Evolutionary conservation across 2,113 vertebrate genomes (phyloP).

Genomic region (Pseudorhombus dupliciocellatus): DNA sequence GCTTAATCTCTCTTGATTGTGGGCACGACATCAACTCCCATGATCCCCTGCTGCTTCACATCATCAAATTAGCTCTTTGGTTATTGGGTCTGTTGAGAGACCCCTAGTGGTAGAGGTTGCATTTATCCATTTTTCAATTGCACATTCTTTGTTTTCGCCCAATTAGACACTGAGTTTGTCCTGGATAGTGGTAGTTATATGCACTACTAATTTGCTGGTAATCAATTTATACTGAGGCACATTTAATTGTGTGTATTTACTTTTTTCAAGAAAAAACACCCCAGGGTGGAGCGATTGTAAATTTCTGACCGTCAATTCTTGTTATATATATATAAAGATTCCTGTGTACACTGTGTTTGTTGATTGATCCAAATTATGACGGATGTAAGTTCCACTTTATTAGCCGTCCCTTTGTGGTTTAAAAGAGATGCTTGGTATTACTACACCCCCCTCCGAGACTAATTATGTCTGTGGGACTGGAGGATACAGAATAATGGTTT

Average conservation of each 20-base stretch:
- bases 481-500: conserved; percentile 72
- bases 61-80: no score
- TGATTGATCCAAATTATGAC: conserved; percentile 34
- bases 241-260: no score
- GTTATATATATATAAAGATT: neutral
- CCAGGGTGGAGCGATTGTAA: neutral
- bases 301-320: neutral
- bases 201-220: no score
- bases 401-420: conserved; percentile 41
- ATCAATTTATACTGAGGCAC: neutral
- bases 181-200: neutral
- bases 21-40: no score
- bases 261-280: neutral
- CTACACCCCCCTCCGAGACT: conserved; percentile 46
- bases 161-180: no score
- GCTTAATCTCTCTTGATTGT: no score
- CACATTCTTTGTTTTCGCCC: no score
- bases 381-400: conserved; percentile 36
- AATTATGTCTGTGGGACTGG: conserved; percentile 59
- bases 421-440: conserved; percentile 33
- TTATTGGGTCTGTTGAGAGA: no score
- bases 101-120: no score
- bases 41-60: no score
- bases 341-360: conserved; percentile 3
- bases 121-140: no score